Evolutionary conservation across 2,888 invertebrate genomes (phyloP), one percentile per base, ranked within the genome.

Genomic region (Osmoderma eremita): DNA sequence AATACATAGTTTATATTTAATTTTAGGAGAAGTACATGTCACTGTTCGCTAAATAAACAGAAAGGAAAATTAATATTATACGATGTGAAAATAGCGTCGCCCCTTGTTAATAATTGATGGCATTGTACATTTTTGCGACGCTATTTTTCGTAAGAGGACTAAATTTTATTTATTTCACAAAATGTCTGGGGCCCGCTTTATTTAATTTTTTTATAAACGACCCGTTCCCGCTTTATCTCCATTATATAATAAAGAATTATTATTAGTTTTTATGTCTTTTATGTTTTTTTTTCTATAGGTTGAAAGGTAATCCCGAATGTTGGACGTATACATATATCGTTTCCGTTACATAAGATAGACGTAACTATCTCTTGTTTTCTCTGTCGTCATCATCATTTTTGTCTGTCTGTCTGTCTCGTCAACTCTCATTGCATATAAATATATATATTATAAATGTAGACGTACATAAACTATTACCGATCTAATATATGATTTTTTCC

Each of bases 1-100:
- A 58, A 53, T 50, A 50, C 67, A 76, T 80, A 80, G 80, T 77
- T 77, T 78, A 79, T 77, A 77, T 78, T 77, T 81, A 79, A 77
- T 74, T 75, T 78, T 79, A 73, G 70, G 65, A 68, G 3, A 30
- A 30, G 72, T 71, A 71, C 70, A 77, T 78, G 74, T 80, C 77
- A 78, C 75, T 80, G 80, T 81, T 80, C 80, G 79, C 79, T 78
- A 76, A 73, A 75, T 30, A 30, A 30, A 30, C 30, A 30, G 10
- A 30, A 8, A 30, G 10, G 10, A 78, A 77, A 75, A 78, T 36
- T 53, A 77, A 75, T 75, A 75, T 75, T 72, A 76, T 69, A 78
- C 71, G 74, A 76, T 81, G 79, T 80, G n/a, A 79, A 79, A 79
- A 79, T 78, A 78, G 78, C 75, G 72, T 74, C 42, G 3, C 24